These are phyloP conservation scores for Periplaneta americana DNA, from an alignment of 1,140 invertebrate genomes.

Conservation along the genomic window DNA sequence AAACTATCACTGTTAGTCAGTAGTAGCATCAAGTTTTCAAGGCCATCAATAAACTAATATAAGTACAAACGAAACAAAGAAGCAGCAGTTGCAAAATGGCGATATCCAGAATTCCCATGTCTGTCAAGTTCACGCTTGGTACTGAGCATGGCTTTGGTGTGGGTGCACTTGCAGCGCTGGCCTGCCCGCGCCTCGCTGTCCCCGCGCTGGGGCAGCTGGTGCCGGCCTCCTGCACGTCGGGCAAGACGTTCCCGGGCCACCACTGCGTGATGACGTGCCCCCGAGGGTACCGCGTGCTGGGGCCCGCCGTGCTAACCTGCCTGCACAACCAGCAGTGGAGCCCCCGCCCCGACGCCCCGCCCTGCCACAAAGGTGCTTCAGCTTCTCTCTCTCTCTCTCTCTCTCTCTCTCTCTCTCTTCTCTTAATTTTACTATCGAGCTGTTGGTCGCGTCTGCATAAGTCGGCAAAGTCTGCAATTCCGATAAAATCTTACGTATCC, in stretches of 20 bases:
- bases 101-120: too few relatives aligned
- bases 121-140: too few relatives aligned
- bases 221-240: conserved; percentile 38
- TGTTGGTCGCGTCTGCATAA: too few relatives aligned
- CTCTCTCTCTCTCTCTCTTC: background rate
- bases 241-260: conserved; percentile 35
- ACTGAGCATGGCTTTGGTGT: background rate
- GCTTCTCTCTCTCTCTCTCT: background rate
- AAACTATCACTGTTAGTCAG: too few relatives aligned
- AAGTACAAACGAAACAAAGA: too few relatives aligned
- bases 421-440: conserved; percentile 2
- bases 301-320: conserved; percentile 5
- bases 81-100: too few relatives aligned
- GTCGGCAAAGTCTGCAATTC: too few relatives aligned
- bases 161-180: conserved; percentile 26
- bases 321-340: conserved; percentile 15
- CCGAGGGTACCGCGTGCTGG: conserved; percentile 10
- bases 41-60: too few relatives aligned
- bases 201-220: conserved; percentile 39
- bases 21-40: too few relatives aligned
- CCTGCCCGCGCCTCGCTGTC: conserved; percentile 35
- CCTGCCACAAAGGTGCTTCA: background rate
- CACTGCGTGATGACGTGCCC: conserved; percentile 33
- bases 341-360: background rate
- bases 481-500: too few relatives aligned